Evolutionary conservation across 2,888 invertebrate genomes (phyloP), one percentile per base, ranked within the genome.

Genomic region (Shargacucullia verbasci): DNA sequence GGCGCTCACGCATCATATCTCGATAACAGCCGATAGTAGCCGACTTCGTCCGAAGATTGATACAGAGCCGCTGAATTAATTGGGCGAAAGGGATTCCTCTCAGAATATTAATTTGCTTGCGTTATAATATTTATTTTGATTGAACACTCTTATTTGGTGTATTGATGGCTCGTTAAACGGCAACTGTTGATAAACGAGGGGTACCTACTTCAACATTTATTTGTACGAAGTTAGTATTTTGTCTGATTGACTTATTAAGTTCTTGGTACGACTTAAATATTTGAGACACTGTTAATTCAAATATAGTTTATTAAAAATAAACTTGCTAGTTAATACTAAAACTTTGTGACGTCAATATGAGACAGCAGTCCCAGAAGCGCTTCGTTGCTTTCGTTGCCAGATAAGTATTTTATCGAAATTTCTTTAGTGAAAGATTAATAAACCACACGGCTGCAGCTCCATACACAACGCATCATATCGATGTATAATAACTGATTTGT

Each of bases 71-170:
- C 62, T 46, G 29, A 58, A 73, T 71, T 69, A 75, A 80, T 77
- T 65, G 59, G 39, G 39, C 47, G 46, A 61, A 63, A 60, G 43
- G 33, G 59, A 60, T 69, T 53, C 31, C 12, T 49, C 45, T 56
- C 52, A 45, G 40, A 57, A 69, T 61, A 70, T 67, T 68, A 71
- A 76, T 78, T 72, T 62, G 58, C 50, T 53, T 58, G 53, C 27
- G 47, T 62, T 70, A 49, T 39, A 39, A 49, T 56, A 54, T 56
- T 58, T 52, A 67, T 69, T 68, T 73, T 79, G 69, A 76, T 70
- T 64, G 76, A 76, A 69, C 48, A 57, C 48, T 58, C 45, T 70
- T 63, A 38, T 68, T 54, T 60, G 53, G 58, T 54, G 52, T 70
- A 60, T 74, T 59, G 63, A 59, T 58, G 33, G 56, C 55, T 60